Evolutionary conservation across 2,888 invertebrate species (phyloP).

Genomic region (Trissoscelio sp.): DNA sequence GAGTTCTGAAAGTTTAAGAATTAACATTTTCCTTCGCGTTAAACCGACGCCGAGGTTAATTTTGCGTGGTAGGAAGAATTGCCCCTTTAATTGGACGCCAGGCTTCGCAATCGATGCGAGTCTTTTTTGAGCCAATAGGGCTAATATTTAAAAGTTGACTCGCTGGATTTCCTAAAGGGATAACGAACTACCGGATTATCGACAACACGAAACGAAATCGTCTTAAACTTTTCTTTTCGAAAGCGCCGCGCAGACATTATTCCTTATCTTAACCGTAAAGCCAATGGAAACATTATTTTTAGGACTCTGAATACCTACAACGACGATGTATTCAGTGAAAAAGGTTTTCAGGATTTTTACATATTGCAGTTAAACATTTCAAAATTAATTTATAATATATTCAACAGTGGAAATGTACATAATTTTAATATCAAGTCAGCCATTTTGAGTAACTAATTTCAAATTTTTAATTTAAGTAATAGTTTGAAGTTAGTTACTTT

Average conservation of each 20-base stretch:
- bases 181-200: conserved; percentile 56
- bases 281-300: conserved; percentile 54
- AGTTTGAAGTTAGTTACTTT: too few relatives aligned
- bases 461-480: too few relatives aligned
- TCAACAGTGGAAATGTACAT: too few relatives aligned
- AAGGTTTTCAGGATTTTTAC: not conserved
- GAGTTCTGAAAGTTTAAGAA: conserved; percentile 33
- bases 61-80: conserved; percentile 3
- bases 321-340: conserved; percentile 6
- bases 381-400: too few relatives aligned
- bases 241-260: conserved; percentile 34
- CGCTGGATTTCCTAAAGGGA: conserved; percentile 40
- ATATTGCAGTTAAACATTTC: not conserved
- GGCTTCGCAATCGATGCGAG: conserved; percentile 4
- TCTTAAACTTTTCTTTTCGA: conserved; percentile 50
- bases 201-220: conserved; percentile 49
- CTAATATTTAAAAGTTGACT: conserved; percentile 46
- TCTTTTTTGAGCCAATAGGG: conserved; percentile 11
- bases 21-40: conserved; percentile 40
- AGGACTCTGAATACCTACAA: conserved; percentile 16
- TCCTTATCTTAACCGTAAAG: conserved; percentile 51
- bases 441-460: too few relatives aligned
- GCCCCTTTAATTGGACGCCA: conserved; percentile 16
- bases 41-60: conserved; percentile 3
- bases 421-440: too few relatives aligned